Evolutionary conservation across 2,797 vertebrate species (phyloP).

Genomic region (Nasua narica): DNA sequence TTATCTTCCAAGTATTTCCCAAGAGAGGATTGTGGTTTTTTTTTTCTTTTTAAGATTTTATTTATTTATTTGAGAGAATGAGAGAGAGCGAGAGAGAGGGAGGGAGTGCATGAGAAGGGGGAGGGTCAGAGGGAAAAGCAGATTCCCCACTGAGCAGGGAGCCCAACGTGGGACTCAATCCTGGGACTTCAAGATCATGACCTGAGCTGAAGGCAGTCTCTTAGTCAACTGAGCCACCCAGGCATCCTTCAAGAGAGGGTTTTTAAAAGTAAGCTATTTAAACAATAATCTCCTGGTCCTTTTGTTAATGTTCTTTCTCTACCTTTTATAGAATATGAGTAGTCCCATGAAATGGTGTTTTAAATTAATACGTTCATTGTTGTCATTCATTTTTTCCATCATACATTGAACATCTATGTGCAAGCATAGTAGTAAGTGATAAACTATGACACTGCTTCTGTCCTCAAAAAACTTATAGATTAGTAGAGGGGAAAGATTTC

Average conservation of each 20-base stretch:
- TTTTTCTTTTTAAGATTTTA: too few relatives aligned
- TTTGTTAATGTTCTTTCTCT: neutral
- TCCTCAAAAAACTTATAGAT: neutral
- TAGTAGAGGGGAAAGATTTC: neutral
- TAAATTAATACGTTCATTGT: neutral
- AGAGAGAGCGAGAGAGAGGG: too few relatives aligned
- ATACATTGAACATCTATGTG: neutral
- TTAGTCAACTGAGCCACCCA: too few relatives aligned
- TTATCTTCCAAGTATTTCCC: neutral
- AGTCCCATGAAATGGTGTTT: neutral
- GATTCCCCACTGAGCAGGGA: too few relatives aligned
- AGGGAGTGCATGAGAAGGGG: too few relatives aligned
- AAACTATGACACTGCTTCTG: neutral
- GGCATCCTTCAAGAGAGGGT: neutral
- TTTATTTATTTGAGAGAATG: too few relatives aligned
- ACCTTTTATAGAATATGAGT: neutral
- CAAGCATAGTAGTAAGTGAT: neutral
- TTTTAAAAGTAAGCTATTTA: conserved; percentile 32
- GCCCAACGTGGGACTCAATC: too few relatives aligned
- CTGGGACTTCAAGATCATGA: too few relatives aligned
- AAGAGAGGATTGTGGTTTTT: neutral
- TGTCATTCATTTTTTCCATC: neutral
- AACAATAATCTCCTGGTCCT: neutral
- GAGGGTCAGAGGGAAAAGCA: too few relatives aligned
- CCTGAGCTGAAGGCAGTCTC: too few relatives aligned